Base-by-base conservation (phyloP, 2,113 vertebrate species). In the Mixornis gularis region DNA sequence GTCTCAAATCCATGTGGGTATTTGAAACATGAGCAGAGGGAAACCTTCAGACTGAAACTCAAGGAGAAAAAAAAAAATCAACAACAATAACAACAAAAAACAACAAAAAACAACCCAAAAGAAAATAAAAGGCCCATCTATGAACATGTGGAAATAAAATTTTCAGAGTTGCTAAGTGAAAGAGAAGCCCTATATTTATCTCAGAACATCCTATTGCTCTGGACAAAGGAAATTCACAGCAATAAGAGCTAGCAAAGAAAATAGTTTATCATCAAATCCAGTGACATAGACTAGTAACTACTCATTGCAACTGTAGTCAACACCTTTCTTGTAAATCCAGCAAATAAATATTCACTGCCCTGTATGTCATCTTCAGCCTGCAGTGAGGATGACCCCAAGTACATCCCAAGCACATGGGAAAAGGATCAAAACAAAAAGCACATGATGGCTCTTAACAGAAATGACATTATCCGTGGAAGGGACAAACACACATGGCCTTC, bases 401-500 rank as follows among this genome's bases (percentile, higher is more conserved):
- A 68, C 58, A 72, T 87, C 81, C 72, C 91, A 58, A 79, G 70
- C 94, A 95, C 87, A 78, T 93, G 95, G 95, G 71, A 93, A 96
- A 95, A 78, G 72, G 91, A 96, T 96, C 91, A 95, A 95, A 94
- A 92, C 93, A 94, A 83, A 93, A 90, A 79, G 64, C 81, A 95
- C 68, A 14, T 85, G 87, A 68, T 71, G 68, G 34, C 53, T 83
- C 71, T 64, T 21, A 78, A 53, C 55, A 93, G 89, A 91, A 94
- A 60, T 63, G n/a, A 41, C 87, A 73, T 93, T 91, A 66, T 68
- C 79, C 41, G 0, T 65, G 85, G 85, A 93, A 77, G 76, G 89
- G 81, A 90, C 74, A 95, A 96, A 87, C 90, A 95, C 95, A 95
- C 92, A 91, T 94, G 95, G 96, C 89, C 93, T 94, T 96, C 94